Conservation (phyloP, 2,797 vertebrate species). For the Macrochelys suwanniensis region DNA sequence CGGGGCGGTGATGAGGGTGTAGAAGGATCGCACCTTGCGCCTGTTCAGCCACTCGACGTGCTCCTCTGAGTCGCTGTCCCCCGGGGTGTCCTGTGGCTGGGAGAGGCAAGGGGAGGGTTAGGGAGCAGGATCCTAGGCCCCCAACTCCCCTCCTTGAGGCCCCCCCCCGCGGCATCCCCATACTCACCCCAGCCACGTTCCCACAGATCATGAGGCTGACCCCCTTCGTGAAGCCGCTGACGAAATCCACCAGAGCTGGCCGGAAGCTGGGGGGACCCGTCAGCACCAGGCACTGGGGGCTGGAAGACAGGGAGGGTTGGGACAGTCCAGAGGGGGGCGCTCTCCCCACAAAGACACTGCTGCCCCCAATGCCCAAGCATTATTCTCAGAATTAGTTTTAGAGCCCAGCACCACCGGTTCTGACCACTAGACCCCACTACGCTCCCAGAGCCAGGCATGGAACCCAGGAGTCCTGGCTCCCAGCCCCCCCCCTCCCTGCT, state of each 20-base stretch:
- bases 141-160: background rate
- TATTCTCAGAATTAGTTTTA: background rate
- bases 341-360: background rate
- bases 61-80: slow-evolving; percentile 8
- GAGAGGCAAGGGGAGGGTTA: background rate
- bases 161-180: too few relatives aligned
- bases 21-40: slow-evolving; percentile 84
- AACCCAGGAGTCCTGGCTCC: too few relatives aligned
- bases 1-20: slow-evolving; percentile 71
- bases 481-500: too few relatives aligned
- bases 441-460: background rate
- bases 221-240: slow-evolving; percentile 83
- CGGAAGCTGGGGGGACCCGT: slow-evolving; percentile 82
- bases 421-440: background rate
- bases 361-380: too few relatives aligned
- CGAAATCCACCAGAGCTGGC: slow-evolving; percentile 86
- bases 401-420: background rate
- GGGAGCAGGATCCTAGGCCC: too few relatives aligned
- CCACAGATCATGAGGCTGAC: slow-evolving; percentile 86
- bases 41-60: slow-evolving; percentile 82
- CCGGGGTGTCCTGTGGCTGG: background rate
- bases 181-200: slow-evolving; percentile 81
- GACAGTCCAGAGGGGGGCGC: background rate
- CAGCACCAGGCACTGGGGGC: slow-evolving; percentile 85
- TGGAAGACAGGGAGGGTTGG: slow-evolving; percentile 26